Percentiles rank a stretch among this genome's conserved stretches.
Evolutionary conservation across 2,113 vertebrate genomes (phyloP).

Genomic region (Cryptomyrus ogoouensis): DNA sequence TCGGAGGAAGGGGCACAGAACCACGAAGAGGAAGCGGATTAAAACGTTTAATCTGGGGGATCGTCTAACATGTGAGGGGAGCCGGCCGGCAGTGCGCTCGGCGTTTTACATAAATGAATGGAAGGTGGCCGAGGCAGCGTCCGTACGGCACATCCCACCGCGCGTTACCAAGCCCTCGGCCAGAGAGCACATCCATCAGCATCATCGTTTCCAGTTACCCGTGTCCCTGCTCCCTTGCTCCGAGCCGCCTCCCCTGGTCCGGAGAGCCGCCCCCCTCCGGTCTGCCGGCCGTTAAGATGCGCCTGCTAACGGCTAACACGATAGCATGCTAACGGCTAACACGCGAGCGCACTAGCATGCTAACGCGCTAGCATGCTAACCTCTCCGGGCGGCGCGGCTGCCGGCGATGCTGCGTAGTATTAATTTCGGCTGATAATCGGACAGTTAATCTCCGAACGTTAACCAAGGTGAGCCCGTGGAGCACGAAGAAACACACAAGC

Average conservation of each 20-base stretch:
- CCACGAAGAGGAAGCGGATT: neutral
- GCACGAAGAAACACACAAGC: neutral
- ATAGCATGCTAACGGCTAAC: neutral
- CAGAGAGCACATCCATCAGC: neutral
- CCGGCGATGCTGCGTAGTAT: neutral
- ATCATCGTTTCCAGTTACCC: neutral
- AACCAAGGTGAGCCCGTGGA: neutral
- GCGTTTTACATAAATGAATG: neutral
- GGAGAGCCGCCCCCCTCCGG: neutral
- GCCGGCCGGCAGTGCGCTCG: neutral
- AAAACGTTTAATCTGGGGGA: neutral
- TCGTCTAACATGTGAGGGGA: neutral
- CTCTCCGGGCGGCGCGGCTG: neutral
- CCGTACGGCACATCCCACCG: neutral
- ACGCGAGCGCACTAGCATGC: neutral
- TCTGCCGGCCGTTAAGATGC: neutral
- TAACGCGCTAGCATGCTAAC: neutral
- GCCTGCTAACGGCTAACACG: neutral
- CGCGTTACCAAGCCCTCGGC: neutral
- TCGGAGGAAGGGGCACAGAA: neutral
- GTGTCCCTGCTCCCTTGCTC: neutral
- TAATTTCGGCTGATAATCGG: neutral
- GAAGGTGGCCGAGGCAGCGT: neutral
- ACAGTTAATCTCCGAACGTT: neutral
- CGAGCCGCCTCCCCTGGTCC: neutral